Conservation (phyloP, 2,113 vertebrate genomes). For the Hassar affinis region DNA sequence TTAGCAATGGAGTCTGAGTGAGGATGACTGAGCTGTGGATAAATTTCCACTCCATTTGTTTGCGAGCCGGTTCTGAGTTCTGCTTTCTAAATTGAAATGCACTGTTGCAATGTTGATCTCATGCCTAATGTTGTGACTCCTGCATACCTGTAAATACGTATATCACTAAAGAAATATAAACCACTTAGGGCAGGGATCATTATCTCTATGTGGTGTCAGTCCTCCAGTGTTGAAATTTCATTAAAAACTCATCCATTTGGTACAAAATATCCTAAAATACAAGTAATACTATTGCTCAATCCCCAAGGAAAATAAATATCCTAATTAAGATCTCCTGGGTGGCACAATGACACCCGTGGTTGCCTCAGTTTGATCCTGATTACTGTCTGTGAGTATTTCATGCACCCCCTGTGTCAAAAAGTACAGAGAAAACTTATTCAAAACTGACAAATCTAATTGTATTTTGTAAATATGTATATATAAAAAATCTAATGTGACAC, state of each 20-base stretch:
- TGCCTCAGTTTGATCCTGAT: not conserved
- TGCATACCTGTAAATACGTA: not conserved
- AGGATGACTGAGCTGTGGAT: not conserved
- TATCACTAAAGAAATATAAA: not conserved
- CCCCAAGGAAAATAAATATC: not conserved
- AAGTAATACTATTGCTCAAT: not conserved
- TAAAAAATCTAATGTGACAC: no score
- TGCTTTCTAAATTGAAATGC: slow-evolving; percentile 38
- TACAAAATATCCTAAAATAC: not conserved
- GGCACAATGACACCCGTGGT: not conserved
- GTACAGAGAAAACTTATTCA: no score
- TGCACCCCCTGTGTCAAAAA: not conserved
- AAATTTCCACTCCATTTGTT: slow-evolving; percentile 51
- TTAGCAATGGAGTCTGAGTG: slow-evolving; percentile 5
- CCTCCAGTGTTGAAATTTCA: not conserved
- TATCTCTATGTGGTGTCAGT: not conserved
- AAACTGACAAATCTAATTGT: no score
- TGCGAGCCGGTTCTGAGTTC: slow-evolving; percentile 1
- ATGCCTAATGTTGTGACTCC: not conserved
- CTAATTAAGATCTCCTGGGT: not conserved
- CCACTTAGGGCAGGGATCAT: not conserved
- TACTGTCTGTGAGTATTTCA: not conserved
- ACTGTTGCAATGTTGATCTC: slow-evolving; percentile 13
- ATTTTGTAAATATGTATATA: no score
- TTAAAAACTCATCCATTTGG: not conserved